Conservation (phyloP, 2,113 vertebrate genomes). For the Chrysochloris asiatica region DNA sequence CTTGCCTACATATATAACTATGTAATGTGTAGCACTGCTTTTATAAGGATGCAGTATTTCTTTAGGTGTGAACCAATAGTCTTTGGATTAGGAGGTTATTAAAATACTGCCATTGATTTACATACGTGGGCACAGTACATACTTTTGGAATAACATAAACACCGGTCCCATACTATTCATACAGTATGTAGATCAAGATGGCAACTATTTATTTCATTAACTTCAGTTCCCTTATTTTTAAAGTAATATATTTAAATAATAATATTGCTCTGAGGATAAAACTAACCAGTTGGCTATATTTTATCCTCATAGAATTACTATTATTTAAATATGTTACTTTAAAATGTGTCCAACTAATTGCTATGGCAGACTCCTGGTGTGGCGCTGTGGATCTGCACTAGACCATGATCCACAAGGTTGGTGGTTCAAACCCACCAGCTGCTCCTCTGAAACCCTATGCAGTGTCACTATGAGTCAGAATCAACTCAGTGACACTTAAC, state of each 20-base stretch:
- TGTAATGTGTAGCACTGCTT: neutral
- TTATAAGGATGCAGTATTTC: neutral
- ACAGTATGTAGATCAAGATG: neutral
- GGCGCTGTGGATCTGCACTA: no score
- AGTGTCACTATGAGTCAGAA: no score
- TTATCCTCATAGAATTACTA: no score
- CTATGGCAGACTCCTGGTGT: no score
- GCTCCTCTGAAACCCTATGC: no score
- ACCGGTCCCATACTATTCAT: neutral
- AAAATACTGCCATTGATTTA: neutral
- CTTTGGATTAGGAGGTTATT: neutral
- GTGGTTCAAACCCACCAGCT: no score
- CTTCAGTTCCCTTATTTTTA: neutral
- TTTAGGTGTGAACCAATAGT: neutral
- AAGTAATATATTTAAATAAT: neutral
- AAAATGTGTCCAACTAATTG: no score
- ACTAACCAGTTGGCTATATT: no score
- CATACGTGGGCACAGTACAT: neutral
- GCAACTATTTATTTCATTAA: neutral
- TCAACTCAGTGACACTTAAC: neutral
- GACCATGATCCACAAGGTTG: no score
- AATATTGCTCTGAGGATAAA: neutral
- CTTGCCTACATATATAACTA: neutral
- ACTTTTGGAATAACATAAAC: neutral
- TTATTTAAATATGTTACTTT: no score